Base-by-base conservation (phyloP, 2,113 vertebrate species). In the Pelmatolapia mariae region DNA sequence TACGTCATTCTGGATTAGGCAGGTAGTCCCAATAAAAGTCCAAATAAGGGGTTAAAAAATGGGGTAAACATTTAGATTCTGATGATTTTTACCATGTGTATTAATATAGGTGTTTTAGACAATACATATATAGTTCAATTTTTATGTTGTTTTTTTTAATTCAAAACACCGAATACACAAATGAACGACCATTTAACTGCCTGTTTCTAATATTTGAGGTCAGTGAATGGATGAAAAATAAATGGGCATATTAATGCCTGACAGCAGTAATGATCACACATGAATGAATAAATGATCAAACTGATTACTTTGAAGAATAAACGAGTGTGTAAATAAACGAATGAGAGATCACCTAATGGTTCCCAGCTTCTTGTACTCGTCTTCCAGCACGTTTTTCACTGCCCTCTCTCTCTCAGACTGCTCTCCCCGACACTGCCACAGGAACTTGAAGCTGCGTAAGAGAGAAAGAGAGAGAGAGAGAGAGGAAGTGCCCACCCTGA, bases 281-380 rank as follows among this genome's bases (percentile, higher is more conserved):
- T 22, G 43, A 4, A 29, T 40, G 8, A 76, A 40, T 73, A 7
- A 31, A 50, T 4, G 5, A n/a, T 38, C 33, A 68, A 68, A 1
- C 36, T 8, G 3, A 45, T 26, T 4, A 61, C 33, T 59, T 12
- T 57, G 31, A 38, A 0, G 10, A 22, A 38, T 29, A 7, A 19
- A 79, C 8, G 0, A 81, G 40, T 10, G 4, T 7, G 3, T 56
- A 12, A 29, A 10, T n/a, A 0, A 43, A 24, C 4, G 4, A 16
- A 66, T 16, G 7, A 61, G 8, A 59, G 26, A 16, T 29, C 26
- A 59, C 26, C 26, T 2, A 33, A 61, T 9, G 12, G 5, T 24
- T 9, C 90, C 93, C 73, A 93, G 83, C 3, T 68, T 57, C 31
- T 45, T 86, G 86, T 85, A 89, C 47, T 94, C 81, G 0, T 94